Evolutionary conservation across 1,140 invertebrate genomes (phyloP).

Genomic region (Trichogramma pretiosum): DNA sequence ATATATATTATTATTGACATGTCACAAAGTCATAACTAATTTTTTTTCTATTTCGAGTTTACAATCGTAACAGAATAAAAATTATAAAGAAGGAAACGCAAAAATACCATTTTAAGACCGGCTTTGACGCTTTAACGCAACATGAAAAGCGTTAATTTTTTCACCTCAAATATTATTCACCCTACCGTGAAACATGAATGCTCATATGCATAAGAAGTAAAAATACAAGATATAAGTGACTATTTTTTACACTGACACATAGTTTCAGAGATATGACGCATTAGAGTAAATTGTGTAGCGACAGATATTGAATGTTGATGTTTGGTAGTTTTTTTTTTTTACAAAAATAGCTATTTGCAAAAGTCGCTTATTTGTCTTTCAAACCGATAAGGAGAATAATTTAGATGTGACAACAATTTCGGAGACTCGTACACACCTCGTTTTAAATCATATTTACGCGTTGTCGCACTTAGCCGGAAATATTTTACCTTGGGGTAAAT

Average conservation of each 20-base stretch:
- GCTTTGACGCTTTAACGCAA: constrained; percentile 16
- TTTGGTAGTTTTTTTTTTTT: too few species aligned
- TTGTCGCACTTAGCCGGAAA: constrained; percentile 17
- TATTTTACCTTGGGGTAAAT: too few species aligned
- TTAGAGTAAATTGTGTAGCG: too few species aligned
- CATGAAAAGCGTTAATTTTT: constrained; percentile 9
- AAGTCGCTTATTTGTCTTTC: constrained; percentile 10
- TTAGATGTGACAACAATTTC: constrained; percentile 17
- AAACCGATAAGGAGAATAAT: constrained; percentile 8
- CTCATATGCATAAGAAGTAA: too few species aligned
- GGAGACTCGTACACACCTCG: constrained; percentile 9
- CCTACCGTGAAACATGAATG: too few species aligned
- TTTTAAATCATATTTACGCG: constrained; percentile 14
- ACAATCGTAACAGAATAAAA: constrained; percentile 13
- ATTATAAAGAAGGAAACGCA: constrained; percentile 10
- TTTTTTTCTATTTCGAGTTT: too few species aligned
- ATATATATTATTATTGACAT: constrained; percentile 35
- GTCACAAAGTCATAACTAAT: constrained; percentile 16
- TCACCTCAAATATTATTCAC: too few species aligned
- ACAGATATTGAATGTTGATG: constrained; percentile 12
- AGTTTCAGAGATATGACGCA: constrained; percentile 14
- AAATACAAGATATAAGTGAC: too few species aligned
- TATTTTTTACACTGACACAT: too few species aligned
- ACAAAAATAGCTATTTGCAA: constrained; percentile 21
- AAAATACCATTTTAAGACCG: constrained; percentile 13